These are phyloP conservation scores for Ascidia mentula DNA, from an alignment of 23 tunicate genomes.

Conservation along the genomic window DNA sequence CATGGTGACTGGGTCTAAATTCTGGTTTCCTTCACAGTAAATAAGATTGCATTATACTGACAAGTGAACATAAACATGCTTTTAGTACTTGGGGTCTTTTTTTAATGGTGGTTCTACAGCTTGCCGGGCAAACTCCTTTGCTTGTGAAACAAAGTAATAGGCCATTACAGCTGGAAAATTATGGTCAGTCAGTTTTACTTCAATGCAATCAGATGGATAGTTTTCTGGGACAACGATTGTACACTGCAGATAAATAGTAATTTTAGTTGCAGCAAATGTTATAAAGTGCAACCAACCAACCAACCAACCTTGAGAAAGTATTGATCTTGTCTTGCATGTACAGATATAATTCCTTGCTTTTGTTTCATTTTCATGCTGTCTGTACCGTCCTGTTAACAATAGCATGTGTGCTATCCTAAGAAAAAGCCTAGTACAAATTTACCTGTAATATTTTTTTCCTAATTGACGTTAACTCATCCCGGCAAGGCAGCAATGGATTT, in stretches of 20 bases:
- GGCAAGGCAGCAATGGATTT: constrained; percentile 79
- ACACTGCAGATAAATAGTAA: constrained; percentile 24
- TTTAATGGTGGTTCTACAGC: constrained; percentile 81
- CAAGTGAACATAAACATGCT: neutral
- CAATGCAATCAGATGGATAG: constrained; percentile 58
- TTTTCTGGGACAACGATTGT: constrained; percentile 55
- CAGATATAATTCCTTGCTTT: constrained; percentile 56
- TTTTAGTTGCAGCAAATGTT: neutral
- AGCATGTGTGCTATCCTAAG: neutral
- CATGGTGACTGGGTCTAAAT: constrained; percentile 81
- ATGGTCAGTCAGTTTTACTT: constrained; percentile 36
- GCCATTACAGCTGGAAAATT: constrained; percentile 77
- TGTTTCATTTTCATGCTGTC: constrained; percentile 74
- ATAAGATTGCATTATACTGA: neutral
- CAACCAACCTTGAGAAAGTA: constrained; percentile 62
- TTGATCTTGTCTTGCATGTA: constrained; percentile 33
- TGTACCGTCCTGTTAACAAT: constrained; percentile 25
- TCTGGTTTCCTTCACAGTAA: constrained; percentile 42
- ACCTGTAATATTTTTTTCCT: constrained; percentile 69
- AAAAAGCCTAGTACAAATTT: neutral
- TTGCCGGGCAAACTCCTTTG: constrained; percentile 80
- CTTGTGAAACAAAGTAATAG: constrained; percentile 88
- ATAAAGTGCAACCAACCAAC: too few relatives aligned
- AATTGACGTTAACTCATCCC: constrained; percentile 62
- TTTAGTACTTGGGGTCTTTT: constrained; percentile 27